Evolutionary conservation across 2,797 vertebrate genomes (phyloP).

Genomic region (Alcedo atthis): DNA sequence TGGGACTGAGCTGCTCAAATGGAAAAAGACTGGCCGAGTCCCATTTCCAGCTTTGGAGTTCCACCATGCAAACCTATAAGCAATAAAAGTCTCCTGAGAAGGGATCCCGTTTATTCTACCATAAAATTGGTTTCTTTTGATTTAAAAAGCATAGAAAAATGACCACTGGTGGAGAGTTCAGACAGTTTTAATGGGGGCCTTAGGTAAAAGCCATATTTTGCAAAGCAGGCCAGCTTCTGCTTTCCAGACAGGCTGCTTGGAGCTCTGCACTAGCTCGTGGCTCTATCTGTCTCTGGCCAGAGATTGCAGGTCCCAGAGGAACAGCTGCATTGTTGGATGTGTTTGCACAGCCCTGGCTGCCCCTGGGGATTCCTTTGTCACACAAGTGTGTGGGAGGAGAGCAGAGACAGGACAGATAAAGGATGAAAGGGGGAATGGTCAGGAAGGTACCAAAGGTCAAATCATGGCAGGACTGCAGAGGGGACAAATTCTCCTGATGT

Average conservation of each 20-base stretch:
- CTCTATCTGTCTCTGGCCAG: conserved; percentile 7
- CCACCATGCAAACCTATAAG: neutral
- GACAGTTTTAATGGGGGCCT: neutral
- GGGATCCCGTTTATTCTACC: neutral
- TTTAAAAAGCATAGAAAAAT: neutral
- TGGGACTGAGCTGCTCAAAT: neutral
- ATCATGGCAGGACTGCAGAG: neutral
- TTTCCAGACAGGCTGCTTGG: neutral
- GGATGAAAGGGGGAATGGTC: conserved; percentile 43
- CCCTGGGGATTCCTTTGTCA: conserved; percentile 52
- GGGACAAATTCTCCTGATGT: neutral
- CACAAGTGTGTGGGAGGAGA: conserved; percentile 29
- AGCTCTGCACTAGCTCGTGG: neutral
- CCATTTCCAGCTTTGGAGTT: neutral
- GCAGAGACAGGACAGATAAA: conserved; percentile 41
- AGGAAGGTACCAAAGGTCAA: conserved; percentile 50
- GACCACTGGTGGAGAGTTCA: neutral
- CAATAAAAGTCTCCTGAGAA: neutral
- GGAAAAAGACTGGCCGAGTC: neutral
- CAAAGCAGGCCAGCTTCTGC: neutral
- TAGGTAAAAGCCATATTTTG: neutral
- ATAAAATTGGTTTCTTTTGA: neutral
- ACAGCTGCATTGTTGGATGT: conserved; percentile 15
- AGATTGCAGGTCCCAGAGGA: conserved; percentile 46
- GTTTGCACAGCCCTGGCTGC: conserved; percentile 49